Percentiles rank a stretch among this genome's conserved stretches.
Conservation (phyloP, 1,140 invertebrate species). For the Camponotus floridanus region DNA sequence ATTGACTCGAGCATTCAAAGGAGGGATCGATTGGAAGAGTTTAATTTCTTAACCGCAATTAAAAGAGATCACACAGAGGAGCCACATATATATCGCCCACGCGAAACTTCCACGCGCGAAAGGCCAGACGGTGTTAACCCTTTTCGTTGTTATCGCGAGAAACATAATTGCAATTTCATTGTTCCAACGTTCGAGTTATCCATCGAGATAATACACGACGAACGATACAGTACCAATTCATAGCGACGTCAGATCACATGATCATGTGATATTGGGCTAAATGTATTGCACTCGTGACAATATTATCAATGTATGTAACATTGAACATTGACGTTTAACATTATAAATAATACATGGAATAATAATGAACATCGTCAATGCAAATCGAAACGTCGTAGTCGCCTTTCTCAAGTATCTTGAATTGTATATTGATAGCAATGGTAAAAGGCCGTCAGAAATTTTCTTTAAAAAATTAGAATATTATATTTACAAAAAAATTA, state of each 20-base stretch:
- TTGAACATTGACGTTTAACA: not conserved
- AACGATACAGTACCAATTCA: constrained; percentile 9
- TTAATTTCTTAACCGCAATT: constrained; percentile 42
- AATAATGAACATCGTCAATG: not conserved
- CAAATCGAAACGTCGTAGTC: not conserved
- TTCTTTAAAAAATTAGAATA: not conserved
- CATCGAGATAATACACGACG: not conserved
- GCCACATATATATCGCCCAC: not conserved
- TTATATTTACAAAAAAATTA: not conserved
- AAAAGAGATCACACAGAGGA: constrained; percentile 8
- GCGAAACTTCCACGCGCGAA: constrained; percentile 4
- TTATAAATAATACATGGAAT: not conserved
- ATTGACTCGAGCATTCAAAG: not conserved
- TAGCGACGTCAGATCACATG: constrained; percentile 2
- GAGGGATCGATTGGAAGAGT: constrained; percentile 5
- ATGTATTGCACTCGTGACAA: not conserved
- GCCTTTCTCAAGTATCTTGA: not conserved
- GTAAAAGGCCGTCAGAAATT: not conserved
- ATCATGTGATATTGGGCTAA: not conserved
- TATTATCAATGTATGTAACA: not conserved
- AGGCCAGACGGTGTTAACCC: constrained; percentile 42
- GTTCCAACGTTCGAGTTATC: constrained; percentile 28
- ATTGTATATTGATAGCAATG: not conserved
- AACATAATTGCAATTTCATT: constrained; percentile 39
- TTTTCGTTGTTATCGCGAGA: constrained; percentile 7